Conservation (phyloP, 2,888 invertebrate genomes). For the Tridacna gigas region DNA sequence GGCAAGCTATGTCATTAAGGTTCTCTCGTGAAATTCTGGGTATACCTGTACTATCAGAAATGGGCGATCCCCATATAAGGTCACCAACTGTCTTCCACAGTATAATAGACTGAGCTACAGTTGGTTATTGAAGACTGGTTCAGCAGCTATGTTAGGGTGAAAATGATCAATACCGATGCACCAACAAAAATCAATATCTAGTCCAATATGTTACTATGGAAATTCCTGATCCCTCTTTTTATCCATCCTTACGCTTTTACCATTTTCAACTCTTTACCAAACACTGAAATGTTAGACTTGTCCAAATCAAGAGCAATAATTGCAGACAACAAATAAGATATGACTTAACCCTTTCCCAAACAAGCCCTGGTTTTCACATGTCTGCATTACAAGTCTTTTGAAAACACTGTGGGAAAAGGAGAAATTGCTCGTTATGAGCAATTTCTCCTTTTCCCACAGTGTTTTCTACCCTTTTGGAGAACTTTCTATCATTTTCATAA, state of each 20-base stretch:
- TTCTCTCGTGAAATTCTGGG: constrained; percentile 1
- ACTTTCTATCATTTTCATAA: too few relatives aligned
- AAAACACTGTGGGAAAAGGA: not conserved
- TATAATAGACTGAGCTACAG: constrained; percentile 62
- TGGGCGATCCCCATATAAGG: constrained; percentile 53
- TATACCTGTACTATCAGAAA: constrained; percentile 34
- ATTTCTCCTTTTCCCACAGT: constrained; percentile 4
- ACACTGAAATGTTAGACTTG: too few relatives aligned
- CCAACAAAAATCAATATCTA: constrained; percentile 59
- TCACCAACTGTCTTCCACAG: constrained; percentile 51
- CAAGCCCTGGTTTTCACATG: not conserved
- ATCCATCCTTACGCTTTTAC: too few relatives aligned
- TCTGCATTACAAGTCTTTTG: not conserved
- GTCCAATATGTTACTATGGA: constrained; percentile 55
- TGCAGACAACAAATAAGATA: not conserved
- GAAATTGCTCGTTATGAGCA: not conserved
- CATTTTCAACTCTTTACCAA: too few relatives aligned
- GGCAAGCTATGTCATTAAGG: not conserved
- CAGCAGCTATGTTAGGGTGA: constrained; percentile 37
- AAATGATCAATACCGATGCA: constrained; percentile 58
- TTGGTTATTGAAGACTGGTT: constrained; percentile 60
- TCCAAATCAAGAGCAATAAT: not conserved
- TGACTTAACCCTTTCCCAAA: not conserved
- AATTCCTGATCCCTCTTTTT: constrained; percentile 2
- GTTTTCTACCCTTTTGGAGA: not conserved